phyloP scores from a whole-genome alignment of 2,113 vertebrate genomes.

The Rallus limicola region DNA sequence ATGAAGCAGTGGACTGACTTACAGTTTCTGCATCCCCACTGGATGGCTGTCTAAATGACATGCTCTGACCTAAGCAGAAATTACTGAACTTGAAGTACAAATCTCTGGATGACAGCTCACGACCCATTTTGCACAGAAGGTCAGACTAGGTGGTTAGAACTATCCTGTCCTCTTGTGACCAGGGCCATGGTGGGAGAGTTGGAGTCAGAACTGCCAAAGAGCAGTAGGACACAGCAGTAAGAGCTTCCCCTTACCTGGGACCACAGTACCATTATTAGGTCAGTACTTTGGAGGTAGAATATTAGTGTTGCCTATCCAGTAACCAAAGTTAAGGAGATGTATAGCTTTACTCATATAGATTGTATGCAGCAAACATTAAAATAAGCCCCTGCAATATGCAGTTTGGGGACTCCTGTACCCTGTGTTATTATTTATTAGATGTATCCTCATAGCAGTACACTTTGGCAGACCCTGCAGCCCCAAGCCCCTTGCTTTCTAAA shows the following conservation, averaged over 20 bases:
- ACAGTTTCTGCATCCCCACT: not conserved
- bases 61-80: not conserved
- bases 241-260: not conserved
- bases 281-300: not conserved
- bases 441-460: not conserved
- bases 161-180: not conserved
- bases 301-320: not conserved
- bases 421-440: not conserved
- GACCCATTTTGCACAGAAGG: not conserved
- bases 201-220: not conserved
- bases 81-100: not conserved
- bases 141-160: not conserved
- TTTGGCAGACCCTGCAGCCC: not conserved
- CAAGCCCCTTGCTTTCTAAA: not conserved
- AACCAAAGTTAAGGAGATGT: not conserved
- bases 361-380: not conserved
- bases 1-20: not conserved
- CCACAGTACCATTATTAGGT: not conserved
- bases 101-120: not conserved
- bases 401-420: not conserved
- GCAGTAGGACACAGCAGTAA: not conserved
- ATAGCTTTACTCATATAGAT: not conserved
- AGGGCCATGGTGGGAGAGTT: not conserved
- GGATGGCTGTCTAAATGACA: not conserved
- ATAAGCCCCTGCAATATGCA: not conserved